Base-by-base conservation (phyloP, 2,113 vertebrate species). In the Toxotes jaculatrix region DNA sequence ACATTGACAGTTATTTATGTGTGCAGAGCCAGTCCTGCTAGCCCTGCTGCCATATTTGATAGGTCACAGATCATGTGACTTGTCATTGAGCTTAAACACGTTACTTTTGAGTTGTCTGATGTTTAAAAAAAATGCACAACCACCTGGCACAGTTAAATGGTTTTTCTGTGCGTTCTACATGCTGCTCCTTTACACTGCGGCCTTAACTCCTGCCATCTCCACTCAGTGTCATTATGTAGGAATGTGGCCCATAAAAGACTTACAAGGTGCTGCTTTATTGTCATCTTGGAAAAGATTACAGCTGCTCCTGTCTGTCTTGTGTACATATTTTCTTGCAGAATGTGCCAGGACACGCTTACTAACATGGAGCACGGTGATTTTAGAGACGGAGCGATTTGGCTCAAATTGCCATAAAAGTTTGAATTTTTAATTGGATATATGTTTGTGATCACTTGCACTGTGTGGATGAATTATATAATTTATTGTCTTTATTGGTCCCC, bases 241-340 rank as follows among this genome's bases (percentile, higher is more conserved):
- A 82, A 86, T 74, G 71, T 21, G 57, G 60, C 17, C 36, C 40
- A 34, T 82, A 74, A 87, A 80, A 51, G 56, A 34, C 64, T 73
- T 51, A 13, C n/a, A 69, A 75, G 60, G 64, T 87, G 84, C 74
- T 77, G 23, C 27, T 82, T 84, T 70, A 82, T 85, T 80, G 55
- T 77, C 45, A 12, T 36, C 21, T 59, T 65, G 38, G 69, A 66
- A 78, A 14, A 75, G 76, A 85, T 73, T 78, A 69, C 79, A 74
- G 70, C 86, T 67, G 79, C 69, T 68, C 47, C 62, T 65, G 72
- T 82, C 31, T 69, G 65, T 77, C 71, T 74, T 38, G 11, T 65
- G 31, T 32, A 23, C 43, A 32, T 66, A n/a, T 80, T 70, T 57
- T 77, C 27, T 31, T 7, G 4, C 4, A 7, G 47, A 78, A 80